These are phyloP conservation scores for Eumeta japonica DNA, from an alignment of 1,140 invertebrate species.

Conservation along the genomic window DNA sequence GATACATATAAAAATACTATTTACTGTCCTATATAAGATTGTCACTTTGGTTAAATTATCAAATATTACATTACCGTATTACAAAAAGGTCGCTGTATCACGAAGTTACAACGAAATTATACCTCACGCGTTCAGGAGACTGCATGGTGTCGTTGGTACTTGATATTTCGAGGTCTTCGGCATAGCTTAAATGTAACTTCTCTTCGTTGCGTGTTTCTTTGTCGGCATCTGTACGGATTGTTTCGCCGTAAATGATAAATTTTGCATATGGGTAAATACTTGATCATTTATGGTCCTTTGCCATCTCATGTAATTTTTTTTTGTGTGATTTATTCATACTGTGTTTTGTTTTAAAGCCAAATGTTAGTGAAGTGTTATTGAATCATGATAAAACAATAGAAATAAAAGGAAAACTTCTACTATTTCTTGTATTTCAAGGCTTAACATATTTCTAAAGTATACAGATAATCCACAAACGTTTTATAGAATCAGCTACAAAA, in stretches of 20 bases:
- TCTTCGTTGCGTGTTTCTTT: conserved; percentile 45
- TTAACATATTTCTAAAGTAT: too few relatives aligned
- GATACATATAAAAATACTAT: too few relatives aligned
- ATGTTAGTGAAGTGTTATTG: too few relatives aligned
- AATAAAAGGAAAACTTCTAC: too few relatives aligned
- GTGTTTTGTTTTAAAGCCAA: too few relatives aligned
- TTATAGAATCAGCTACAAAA: too few relatives aligned
- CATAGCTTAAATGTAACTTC: conserved; percentile 44
- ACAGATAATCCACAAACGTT: too few relatives aligned
- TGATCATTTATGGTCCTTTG: background rate
- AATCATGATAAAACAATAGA: too few relatives aligned
- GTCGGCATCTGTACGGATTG: conserved; percentile 20
- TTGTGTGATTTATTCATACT: too few relatives aligned
- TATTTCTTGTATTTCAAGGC: too few relatives aligned
- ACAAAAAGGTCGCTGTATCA: background rate
- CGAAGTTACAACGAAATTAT: conserved; percentile 26
- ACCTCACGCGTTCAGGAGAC: conserved; percentile 54
- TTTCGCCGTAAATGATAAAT: background rate
- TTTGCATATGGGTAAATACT: background rate
- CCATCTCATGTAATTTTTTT: background rate
- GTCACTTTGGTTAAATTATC: too few relatives aligned
- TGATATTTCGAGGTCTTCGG: conserved; percentile 53
- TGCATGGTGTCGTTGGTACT: conserved; percentile 56
- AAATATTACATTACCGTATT: conserved; percentile 1
- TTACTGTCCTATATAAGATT: too few relatives aligned